Base-by-base conservation (phyloP, 1,140 invertebrate species). In the Hermetia illucens region DNA sequence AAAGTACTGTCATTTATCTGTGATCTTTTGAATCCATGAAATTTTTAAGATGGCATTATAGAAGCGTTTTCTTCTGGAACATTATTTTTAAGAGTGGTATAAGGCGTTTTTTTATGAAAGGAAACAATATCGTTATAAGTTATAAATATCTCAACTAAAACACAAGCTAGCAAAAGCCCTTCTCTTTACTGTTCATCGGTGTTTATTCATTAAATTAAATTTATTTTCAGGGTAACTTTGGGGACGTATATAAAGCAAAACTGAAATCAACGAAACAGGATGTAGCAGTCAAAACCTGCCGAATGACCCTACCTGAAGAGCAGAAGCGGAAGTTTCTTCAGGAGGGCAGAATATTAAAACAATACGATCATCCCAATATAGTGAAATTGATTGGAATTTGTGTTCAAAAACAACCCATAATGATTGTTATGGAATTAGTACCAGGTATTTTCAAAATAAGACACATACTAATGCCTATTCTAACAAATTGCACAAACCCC, bases 371-470 rank as follows among this genome's bases (percentile, higher is more conserved):
- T 68, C 87, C 87, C 1, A 97, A 97, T 62, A 88, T 94, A 48
- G 90, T 94, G 5, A 80, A 87, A 51, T 74, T 97, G n/a, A 94
- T 96, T 47, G 93, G 93, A 16, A 96, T 98, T 48, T 94, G 91
- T 51, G 91, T 95, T 33, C 90, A 95, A 57, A 92, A 95, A 53
- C 91, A 96, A 52, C 94, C 94, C 0, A 93, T 98, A 34, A 96
- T 97, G 92, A 96, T 98, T 52, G 88, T 97, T 16, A 95, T 98
- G 91, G 93, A 98, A 66, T 69, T 93, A 38, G 89, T 95, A n/a
- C 75, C 82, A 46, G 88, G 88, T 87, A 61, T n/a, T n/a, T n/a
- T n/a, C n/a, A n/a, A n/a, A n/a, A n/a, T n/a, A n/a, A 55, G 49
- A n/a, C n/a, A n/a, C n/a, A n/a, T n/a, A n/a, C n/a, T n/a, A n/a